Conservation (phyloP, 2,113 vertebrate species). For the Micronycteris hirsuta region DNA sequence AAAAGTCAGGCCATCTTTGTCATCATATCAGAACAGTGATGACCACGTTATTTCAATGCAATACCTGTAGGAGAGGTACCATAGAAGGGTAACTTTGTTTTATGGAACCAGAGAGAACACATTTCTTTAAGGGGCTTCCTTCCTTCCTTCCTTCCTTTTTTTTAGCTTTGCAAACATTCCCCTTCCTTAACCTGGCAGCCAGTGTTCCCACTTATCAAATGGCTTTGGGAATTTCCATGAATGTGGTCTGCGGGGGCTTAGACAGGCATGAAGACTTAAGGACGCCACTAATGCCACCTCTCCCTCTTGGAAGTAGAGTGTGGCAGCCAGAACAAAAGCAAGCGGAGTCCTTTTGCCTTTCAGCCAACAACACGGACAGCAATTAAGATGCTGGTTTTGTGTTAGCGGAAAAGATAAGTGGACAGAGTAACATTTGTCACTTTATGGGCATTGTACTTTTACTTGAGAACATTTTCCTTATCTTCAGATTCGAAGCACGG, state of each 20-base stretch:
- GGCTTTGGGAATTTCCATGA: background rate
- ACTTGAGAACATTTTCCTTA: background rate
- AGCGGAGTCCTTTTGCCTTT: background rate
- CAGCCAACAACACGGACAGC: background rate
- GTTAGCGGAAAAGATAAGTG: background rate
- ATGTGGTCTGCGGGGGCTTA: background rate
- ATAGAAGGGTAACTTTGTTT: background rate
- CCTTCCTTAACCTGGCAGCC: background rate
- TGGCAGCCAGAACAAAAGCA: background rate
- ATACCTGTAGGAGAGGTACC: background rate
- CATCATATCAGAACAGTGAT: background rate
- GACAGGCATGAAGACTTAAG: background rate
- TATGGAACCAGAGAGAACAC: background rate
- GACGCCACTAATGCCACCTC: background rate
- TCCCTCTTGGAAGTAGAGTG: background rate
- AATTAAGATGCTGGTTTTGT: background rate
- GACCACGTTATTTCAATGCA: background rate
- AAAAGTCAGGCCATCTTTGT: background rate
- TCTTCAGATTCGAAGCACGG: background rate
- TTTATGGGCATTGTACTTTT: background rate
- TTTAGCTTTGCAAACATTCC: background rate
- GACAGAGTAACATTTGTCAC: background rate
- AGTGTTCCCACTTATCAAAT: background rate
- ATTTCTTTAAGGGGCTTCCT: background rate
- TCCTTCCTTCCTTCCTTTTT: background rate